phyloP scores from a whole-genome alignment of 64 coral and sea anemone genomes.

The Actinia tenebrosa region DNA sequence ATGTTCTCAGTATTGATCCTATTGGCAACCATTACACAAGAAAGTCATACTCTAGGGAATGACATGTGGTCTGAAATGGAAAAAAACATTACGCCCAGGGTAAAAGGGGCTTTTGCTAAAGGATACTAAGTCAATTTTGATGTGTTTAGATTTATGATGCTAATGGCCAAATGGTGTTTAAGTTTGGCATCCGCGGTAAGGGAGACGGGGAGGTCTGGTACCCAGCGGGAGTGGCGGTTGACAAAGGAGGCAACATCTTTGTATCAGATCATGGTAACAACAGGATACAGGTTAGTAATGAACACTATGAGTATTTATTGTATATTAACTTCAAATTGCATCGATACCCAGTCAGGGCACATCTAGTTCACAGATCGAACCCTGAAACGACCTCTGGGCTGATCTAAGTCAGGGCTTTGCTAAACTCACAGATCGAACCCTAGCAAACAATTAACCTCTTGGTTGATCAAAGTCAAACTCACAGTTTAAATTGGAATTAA shows the following conservation, averaged over 20 bases:
- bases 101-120: no score
- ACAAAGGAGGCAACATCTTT: conserved; percentile 57
- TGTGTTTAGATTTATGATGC: conserved; percentile 58
- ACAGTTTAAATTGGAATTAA: background rate
- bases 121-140: background rate
- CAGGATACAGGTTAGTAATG: conserved; percentile 66
- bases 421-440: no score
- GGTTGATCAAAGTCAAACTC: background rate
- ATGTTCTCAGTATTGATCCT: no score
- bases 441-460: background rate
- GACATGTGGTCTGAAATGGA: no score
- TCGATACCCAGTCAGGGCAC: no score
- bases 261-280: conserved; percentile 83
- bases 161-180: conserved; percentile 53
- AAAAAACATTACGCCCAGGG: no score
- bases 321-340: no score
- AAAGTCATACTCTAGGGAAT: no score
- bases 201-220: conserved; percentile 86
- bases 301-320: background rate
- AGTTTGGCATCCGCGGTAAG: conserved; percentile 82
- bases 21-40: no score
- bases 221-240: conserved; percentile 67
- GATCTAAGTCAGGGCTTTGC: no score
- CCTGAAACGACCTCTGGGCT: no score
- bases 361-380: no score